Evolutionary conservation across 2,797 vertebrate species (phyloP).

Genomic region (Emys orbicularis): DNA sequence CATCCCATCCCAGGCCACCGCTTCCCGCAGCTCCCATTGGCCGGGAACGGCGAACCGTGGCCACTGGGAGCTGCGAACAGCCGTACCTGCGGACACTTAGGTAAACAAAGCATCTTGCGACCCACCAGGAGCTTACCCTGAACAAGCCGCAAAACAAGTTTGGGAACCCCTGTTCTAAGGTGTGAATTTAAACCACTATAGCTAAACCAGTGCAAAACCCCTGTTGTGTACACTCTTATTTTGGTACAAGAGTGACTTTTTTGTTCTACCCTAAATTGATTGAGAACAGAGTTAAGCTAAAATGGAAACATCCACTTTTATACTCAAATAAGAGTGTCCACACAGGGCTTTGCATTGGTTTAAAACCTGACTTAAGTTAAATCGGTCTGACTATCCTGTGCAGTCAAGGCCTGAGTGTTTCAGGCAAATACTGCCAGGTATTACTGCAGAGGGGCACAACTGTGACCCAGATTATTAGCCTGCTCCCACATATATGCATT

Average conservation of each 20-base stretch:
- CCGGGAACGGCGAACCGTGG: no score
- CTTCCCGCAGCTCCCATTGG: no score
- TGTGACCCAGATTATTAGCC: neutral
- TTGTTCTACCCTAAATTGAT: neutral
- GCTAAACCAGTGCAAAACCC: neutral
- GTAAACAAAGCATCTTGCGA: no score
- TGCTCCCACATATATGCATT: neutral
- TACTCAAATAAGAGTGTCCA: neutral
- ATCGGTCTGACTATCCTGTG: neutral
- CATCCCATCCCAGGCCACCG: fast-evolving
- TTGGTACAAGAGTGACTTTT: neutral
- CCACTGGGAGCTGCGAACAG: no score
- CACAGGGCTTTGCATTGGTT: neutral
- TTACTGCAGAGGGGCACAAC: fast-evolving
- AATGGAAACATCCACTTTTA: neutral
- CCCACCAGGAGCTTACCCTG: no score
- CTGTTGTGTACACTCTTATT: neutral
- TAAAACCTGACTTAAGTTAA: neutral
- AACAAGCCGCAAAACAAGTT: no score
- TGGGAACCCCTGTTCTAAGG: no score
- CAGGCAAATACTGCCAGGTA: neutral
- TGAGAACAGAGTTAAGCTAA: neutral
- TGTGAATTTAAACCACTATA: neutral
- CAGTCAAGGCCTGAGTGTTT: neutral
- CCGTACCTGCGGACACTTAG: no score